A percentile compares a stretch with the other conserved stretches of the same genome.
Conservation (phyloP, 2,113 vertebrate genomes). For the Mobula birostris region DNA sequence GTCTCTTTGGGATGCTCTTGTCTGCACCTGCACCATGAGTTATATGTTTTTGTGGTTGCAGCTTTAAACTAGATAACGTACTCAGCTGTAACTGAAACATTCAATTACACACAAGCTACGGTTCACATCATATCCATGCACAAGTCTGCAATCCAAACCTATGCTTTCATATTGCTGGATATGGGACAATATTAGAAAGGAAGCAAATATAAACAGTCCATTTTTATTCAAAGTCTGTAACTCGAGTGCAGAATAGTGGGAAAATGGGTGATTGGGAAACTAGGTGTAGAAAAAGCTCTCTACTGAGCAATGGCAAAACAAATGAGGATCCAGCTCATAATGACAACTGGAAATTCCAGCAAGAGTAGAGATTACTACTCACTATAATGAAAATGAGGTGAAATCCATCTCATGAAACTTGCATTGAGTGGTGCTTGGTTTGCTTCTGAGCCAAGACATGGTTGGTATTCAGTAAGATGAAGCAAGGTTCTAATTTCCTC, state of each 20-base stretch:
- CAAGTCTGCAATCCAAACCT: neutral
- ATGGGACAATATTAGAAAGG: too few species aligned
- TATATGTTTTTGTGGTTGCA: neutral
- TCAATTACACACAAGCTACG: neutral
- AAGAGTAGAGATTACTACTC: neutral
- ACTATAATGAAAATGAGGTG: conserved; percentile 13
- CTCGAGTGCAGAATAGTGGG: too few species aligned
- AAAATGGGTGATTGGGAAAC: too few species aligned
- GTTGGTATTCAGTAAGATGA: neutral
- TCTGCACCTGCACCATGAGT: neutral
- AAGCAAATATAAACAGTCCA: too few species aligned
- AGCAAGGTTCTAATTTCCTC: neutral
- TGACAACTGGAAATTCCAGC: neutral
- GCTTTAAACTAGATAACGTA: neutral
- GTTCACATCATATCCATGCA: neutral
- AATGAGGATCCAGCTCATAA: neutral
- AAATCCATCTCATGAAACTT: neutral
- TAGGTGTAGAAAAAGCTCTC: too few species aligned
- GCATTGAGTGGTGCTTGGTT: neutral
- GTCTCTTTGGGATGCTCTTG: neutral
- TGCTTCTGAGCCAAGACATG: neutral
- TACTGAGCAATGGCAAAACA: too few species aligned
- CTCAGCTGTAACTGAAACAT: neutral
- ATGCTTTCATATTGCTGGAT: too few species aligned
- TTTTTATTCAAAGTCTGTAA: too few species aligned